Base-by-base conservation (phyloP, 2,888 invertebrate genomes). In the Conus canariensis region DNA sequence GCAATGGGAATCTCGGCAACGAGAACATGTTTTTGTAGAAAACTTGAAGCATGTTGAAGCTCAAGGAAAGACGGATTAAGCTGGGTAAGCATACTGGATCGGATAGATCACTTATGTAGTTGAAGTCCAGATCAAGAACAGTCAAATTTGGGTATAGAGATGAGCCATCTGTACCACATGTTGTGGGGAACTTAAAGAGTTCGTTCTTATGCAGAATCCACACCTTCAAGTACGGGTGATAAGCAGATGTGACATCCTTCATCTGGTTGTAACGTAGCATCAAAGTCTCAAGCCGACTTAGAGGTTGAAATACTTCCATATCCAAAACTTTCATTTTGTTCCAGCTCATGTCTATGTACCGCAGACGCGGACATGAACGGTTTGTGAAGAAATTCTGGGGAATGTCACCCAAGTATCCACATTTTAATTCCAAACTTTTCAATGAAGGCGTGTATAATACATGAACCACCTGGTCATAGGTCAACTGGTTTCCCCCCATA, bases 271-370 rank as follows among this genome's bases (percentile, higher is more conserved):
- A 30, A 14, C 87, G 22, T n/a, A 87, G 1, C 3, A 56, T 22
- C 22, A 87, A 74, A 56, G 9, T 87, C 16, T 58, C n/a, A 30
- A 87, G 19, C 7, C 74, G 45, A 22, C 10, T 3, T 3, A 87
- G 87, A 58, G 87, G 87, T 22, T 74, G 87, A 45, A 87, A 87
- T 10, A 14, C 74, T 58, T 74, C n/a, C 87, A 87, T 74, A 22
- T 87, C 87, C 14, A 87, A 74, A 14, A 8, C 10, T 16, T 74
- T 7, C 4, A 87, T n/a, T 2, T 22, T 58, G 74, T 87, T 87
- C 74, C 74, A 87, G n/a, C 87, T 87, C 87, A 87, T 45, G 22
- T 87, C 87, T 9, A 87, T 1, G 25, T 74, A 70, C n/a, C 56
- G 74, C 56, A 87, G 74, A 9, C 8, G 30, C 9, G n/a, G 14